Conservation (phyloP, 2,797 vertebrate species). For the Setipinna tenuifilis region DNA sequence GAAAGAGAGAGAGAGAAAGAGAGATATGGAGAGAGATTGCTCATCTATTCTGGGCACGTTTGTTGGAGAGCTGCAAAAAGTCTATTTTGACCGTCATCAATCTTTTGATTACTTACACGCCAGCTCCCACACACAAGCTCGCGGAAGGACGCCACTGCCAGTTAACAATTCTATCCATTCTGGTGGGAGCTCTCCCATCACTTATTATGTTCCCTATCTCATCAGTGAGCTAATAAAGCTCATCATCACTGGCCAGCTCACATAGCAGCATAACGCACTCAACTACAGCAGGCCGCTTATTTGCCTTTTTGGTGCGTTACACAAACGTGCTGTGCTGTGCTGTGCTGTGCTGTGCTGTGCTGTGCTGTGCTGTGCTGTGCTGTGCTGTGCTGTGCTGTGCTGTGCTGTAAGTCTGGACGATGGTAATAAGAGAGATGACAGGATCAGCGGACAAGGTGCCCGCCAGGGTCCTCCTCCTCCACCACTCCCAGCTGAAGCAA, state of each 20-base stretch:
- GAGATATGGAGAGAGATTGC: no score
- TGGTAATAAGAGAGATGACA: constrained; percentile 44
- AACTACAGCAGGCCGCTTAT: constrained; percentile 45
- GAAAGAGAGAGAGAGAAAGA: neutral
- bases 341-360: no score
- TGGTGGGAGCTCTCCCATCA: constrained; percentile 55
- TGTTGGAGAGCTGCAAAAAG: constrained; percentile 56
- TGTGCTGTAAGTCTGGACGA: constrained; percentile 31
- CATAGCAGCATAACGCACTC: constrained; percentile 41
- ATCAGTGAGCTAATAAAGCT: constrained; percentile 64
- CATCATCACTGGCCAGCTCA: constrained; percentile 59
- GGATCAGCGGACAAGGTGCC: constrained; percentile 2
- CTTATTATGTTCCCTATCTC: constrained; percentile 62
- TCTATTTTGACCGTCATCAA: constrained; percentile 69
- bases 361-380: no score
- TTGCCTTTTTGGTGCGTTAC: constrained; percentile 46
- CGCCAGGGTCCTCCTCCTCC: constrained; percentile 26
- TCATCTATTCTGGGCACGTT: neutral
- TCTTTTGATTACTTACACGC: constrained; percentile 69
- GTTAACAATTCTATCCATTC: constrained; percentile 67
- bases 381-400: neutral
- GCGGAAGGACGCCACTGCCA: constrained; percentile 57
- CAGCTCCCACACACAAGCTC: constrained; percentile 56
- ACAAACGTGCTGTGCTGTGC: no score
- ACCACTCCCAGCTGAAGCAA: constrained; percentile 24